Evolutionary conservation across 2,797 vertebrate genomes (phyloP).

Genomic region (Cyprinella venusta): DNA sequence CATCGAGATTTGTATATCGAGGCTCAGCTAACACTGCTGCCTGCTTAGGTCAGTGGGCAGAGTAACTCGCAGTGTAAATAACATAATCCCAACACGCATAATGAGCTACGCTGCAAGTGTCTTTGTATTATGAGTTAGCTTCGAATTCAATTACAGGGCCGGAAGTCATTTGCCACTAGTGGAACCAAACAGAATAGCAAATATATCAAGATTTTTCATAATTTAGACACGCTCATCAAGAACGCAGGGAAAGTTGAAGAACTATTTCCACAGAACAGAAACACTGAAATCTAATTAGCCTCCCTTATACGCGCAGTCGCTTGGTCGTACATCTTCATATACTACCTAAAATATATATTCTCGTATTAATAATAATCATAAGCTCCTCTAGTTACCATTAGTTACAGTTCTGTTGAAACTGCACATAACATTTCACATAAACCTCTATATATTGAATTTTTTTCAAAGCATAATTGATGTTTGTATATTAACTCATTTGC

Average conservation of each 20-base stretch:
- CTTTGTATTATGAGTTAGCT: conserved; percentile 10
- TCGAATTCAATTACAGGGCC: conserved; percentile 22
- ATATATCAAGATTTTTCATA: neutral
- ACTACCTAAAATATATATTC: neutral
- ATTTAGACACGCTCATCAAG: neutral
- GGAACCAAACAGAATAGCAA: conserved; percentile 22
- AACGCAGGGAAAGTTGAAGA: neutral
- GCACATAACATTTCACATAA: neutral
- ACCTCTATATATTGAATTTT: neutral
- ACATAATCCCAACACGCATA: neutral
- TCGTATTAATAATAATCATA: conserved; percentile 6
- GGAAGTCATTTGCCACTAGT: conserved; percentile 12
- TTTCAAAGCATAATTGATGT: neutral
- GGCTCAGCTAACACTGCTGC: neutral
- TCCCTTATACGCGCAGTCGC: neutral
- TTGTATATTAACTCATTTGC: neutral
- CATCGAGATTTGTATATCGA: conserved; percentile 5
- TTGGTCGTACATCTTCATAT: neutral
- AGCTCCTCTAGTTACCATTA: conserved; percentile 1
- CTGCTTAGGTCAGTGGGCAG: conserved; percentile 5
- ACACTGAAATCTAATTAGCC: neutral
- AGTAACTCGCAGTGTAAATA: neutral
- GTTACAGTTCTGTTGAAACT: neutral
- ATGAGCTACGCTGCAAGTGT: neutral
- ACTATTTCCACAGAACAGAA: neutral